Evolutionary conservation across 2,888 invertebrate species (phyloP).

Genomic region (Encarsia formosa): DNA sequence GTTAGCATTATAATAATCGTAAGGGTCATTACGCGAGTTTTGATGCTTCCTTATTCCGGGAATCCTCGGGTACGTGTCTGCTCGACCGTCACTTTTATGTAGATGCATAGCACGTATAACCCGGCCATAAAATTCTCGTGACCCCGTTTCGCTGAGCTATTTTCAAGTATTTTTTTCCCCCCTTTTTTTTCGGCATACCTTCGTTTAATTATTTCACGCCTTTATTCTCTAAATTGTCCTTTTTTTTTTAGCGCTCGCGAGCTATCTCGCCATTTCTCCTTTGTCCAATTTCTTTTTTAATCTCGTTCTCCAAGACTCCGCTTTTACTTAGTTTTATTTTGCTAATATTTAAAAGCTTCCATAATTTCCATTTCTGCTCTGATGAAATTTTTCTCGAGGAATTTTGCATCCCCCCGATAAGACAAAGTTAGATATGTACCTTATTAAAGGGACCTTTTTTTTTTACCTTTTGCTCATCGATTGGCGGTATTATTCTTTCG

Average conservation of each 20-base stretch:
- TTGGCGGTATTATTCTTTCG: too few relatives aligned
- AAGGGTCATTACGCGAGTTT: not conserved
- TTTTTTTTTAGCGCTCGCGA: not conserved
- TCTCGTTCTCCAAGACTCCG: conserved; percentile 4
- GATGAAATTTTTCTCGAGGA: conserved; percentile 10
- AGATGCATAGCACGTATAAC: conserved; percentile 22
- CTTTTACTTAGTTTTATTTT: conserved; percentile 1
- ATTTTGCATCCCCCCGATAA: not conserved
- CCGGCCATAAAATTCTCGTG: conserved; percentile 9
- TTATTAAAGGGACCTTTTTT: too few relatives aligned
- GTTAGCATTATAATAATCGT: too few relatives aligned
- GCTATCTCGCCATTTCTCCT: not conserved
- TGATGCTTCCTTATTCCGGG: not conserved
- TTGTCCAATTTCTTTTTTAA: conserved; percentile 19
- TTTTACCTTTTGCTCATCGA: too few relatives aligned
- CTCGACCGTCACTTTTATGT: conserved; percentile 22
- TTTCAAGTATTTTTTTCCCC: not conserved
- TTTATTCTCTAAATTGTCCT: not conserved
- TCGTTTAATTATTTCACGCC: conserved; percentile 20
- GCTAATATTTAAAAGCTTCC: conserved; percentile 14
- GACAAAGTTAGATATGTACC: too few relatives aligned
- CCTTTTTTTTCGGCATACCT: conserved; percentile 12
- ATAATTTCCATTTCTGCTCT: conserved; percentile 2
- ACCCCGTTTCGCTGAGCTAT: not conserved
- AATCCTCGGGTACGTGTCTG: not conserved